Conservation (phyloP, 2,888 invertebrate genomes). For the Apoderus coryli region DNA sequence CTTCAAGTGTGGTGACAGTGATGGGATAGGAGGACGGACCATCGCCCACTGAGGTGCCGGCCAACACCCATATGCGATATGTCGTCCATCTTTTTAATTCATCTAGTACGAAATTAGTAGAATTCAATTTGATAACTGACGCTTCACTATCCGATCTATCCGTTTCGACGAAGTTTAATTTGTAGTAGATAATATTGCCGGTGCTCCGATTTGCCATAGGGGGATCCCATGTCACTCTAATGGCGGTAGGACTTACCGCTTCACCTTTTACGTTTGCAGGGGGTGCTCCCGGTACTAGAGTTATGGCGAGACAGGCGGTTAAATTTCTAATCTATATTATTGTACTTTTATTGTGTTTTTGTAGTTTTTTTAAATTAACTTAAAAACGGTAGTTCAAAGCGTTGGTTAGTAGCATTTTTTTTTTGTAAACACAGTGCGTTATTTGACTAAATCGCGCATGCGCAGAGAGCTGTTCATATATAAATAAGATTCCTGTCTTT, state of each 20-base stretch:
- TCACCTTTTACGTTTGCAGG: conserved; percentile 86
- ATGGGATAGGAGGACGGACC: conserved; percentile 88
- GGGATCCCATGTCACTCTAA: conserved; percentile 84
- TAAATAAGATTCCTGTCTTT: no score
- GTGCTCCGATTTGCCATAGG: conserved; percentile 83
- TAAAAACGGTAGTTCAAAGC: no score
- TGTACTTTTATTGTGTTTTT: no score
- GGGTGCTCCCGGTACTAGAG: conserved; percentile 92
- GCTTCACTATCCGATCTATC: conserved; percentile 77
- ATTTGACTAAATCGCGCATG: no score
- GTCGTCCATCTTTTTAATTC: conserved; percentile 90
- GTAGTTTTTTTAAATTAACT: no score
- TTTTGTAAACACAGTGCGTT: no score
- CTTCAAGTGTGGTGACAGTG: conserved; percentile 90
- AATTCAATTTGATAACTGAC: conserved; percentile 62
- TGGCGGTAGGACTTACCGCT: conserved; percentile 77
- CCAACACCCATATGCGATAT: conserved; percentile 93
- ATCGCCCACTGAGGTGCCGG: conserved; percentile 92
- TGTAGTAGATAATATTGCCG: conserved; percentile 90
- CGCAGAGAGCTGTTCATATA: no score
- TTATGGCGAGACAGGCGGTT: no score
- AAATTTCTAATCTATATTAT: no score
- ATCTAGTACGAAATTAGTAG: conserved; percentile 71
- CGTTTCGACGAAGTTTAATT: conserved; percentile 77
- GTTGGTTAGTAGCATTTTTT: no score